Evolutionary conservation across 2,888 invertebrate genomes (phyloP).

Genomic region (Rhamnusium bicolor): DNA sequence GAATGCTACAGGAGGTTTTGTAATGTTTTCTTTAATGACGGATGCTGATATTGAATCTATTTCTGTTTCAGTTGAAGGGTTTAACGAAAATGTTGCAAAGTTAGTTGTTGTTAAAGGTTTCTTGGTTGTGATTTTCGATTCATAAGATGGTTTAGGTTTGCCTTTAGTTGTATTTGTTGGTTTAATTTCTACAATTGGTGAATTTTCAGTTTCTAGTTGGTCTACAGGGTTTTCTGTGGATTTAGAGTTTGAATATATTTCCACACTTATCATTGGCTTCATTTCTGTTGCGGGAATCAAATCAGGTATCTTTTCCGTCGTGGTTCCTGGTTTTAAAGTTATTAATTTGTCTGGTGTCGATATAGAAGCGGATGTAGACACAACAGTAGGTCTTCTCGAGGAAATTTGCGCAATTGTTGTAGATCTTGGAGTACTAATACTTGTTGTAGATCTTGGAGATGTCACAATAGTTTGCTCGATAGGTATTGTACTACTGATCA

Average conservation of each 20-base stretch:
- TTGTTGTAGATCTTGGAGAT: conserved; percentile 57
- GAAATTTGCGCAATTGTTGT: conserved; percentile 38
- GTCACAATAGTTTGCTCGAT: conserved; percentile 11
- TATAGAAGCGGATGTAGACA: conserved; percentile 17
- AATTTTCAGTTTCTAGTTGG: conserved; percentile 5
- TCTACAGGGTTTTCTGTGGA: conserved; percentile 51
- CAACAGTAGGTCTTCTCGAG: neutral
- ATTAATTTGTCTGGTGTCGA: conserved; percentile 40
- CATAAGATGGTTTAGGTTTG: neutral
- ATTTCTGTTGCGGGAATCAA: conserved; percentile 30
- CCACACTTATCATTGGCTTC: conserved; percentile 49
- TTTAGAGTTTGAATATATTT: conserved; percentile 52
- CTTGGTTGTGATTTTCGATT: neutral
- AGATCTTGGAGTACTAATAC: conserved; percentile 45
- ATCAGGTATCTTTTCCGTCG: conserved; percentile 26
- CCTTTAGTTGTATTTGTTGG: conserved; percentile 18
- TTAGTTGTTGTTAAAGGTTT: neutral
- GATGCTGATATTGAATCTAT: neutral
- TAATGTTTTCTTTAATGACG: neutral
- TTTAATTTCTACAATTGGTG: conserved; percentile 41
- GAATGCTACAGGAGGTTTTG: conserved; percentile 11
- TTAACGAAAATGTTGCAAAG: neutral
- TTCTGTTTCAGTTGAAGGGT: neutral
- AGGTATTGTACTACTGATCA: conserved; percentile 31
- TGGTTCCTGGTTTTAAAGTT: conserved; percentile 32